phyloP scores from a whole-genome alignment of 1,140 invertebrate genomes.

The Calephelis nemesis region DNA sequence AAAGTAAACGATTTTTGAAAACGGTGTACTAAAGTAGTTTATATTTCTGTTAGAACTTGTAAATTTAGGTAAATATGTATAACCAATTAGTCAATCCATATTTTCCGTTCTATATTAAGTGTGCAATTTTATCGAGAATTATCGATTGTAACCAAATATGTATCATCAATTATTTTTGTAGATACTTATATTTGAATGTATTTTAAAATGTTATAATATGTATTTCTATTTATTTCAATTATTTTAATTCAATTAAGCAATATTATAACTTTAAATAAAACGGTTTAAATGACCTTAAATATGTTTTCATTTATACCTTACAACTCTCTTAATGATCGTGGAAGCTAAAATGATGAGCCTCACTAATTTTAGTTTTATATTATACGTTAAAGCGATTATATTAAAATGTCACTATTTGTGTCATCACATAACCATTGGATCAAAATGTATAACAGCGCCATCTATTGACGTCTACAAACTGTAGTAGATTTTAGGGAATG shows the following conservation, averaged over 20 bases:
- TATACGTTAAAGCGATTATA: too few relatives aligned
- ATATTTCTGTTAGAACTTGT: background rate
- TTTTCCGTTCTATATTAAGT: background rate
- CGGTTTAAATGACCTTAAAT: slow-evolving; percentile 51
- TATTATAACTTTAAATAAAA: slow-evolving; percentile 70
- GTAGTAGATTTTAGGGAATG: too few relatives aligned
- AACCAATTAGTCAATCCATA: background rate
- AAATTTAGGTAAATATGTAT: background rate
- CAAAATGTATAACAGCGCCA: too few relatives aligned
- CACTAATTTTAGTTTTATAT: too few relatives aligned
- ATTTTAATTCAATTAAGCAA: slow-evolving; percentile 71
- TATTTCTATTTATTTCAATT: slow-evolving; percentile 72
- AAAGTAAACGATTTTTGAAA: too few relatives aligned
- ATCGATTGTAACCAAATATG: slow-evolving; percentile 36
- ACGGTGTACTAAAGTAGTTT: background rate
- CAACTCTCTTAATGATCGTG: too few relatives aligned
- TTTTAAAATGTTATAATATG: slow-evolving; percentile 60
- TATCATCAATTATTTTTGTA: slow-evolving; percentile 49
- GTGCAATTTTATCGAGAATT: slow-evolving; percentile 1
- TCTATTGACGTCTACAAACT: too few relatives aligned
- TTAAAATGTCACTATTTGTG: too few relatives aligned
- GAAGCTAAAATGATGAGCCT: too few relatives aligned
- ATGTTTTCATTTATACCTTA: slow-evolving; percentile 32
- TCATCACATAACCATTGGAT: too few relatives aligned
- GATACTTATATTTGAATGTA: slow-evolving; percentile 50